Percentiles rank a stretch among this genome's conserved stretches.
Conservation (phyloP, 2,888 invertebrate species). For the Dasypolia templi region DNA sequence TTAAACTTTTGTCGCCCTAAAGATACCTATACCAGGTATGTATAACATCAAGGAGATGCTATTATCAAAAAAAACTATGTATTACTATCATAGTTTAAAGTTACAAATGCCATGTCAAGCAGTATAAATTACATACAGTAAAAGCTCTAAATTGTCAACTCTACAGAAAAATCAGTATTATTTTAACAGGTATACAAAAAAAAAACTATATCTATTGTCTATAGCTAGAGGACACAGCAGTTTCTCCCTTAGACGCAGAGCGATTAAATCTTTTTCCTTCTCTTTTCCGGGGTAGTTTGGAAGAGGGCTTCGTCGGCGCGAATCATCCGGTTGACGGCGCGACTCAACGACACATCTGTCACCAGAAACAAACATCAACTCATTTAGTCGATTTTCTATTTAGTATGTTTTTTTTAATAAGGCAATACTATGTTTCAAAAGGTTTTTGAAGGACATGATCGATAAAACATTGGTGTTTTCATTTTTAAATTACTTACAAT, state of each 20-base stretch:
- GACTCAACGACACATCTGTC: constrained; percentile 88
- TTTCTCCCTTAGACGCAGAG: constrained; percentile 17
- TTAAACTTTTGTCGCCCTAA: neutral
- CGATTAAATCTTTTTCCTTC: constrained; percentile 88
- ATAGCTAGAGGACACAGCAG: constrained; percentile 41
- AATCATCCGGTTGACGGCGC: constrained; percentile 87
- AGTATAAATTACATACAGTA: neutral
- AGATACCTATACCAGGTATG: constrained; percentile 4
- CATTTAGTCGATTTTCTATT: constrained; percentile 49
- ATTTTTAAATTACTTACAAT: neutral
- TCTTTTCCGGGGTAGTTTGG: constrained; percentile 87
- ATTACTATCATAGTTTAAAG: neutral
- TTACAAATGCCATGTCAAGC: neutral
- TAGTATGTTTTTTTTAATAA: constrained; percentile 39
- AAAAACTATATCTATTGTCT: constrained; percentile 16
- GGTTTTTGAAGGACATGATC: too few relatives aligned
- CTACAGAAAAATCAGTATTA: neutral
- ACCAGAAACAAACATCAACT: constrained; percentile 75
- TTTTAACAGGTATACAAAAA: neutral
- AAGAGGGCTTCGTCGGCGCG: constrained; percentile 87
- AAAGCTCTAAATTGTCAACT: neutral
- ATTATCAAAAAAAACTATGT: neutral
- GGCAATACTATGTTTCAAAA: constrained; percentile 62
- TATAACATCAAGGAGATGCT: constrained; percentile 1
- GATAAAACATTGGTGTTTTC: neutral